phyloP scores from a whole-genome alignment of 2,888 invertebrate genomes.

The Marasmarcha lunaedactyla region DNA sequence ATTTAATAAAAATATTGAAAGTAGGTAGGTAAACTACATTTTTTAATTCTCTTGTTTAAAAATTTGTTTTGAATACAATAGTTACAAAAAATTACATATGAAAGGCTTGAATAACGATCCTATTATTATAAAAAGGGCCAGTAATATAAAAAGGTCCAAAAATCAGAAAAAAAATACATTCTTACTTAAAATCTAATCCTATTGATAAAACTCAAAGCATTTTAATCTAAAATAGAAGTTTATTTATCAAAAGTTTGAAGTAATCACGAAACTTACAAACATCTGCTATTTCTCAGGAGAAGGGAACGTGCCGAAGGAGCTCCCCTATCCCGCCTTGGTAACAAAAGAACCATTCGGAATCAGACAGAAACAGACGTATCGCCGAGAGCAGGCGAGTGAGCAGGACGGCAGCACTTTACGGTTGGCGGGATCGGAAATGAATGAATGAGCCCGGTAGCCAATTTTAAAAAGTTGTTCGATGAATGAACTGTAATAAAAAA shows the following conservation, averaged over 20 bases:
- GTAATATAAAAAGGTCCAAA: no score
- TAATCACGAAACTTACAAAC: slow-evolving; percentile 49
- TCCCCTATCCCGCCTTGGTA: slow-evolving; percentile 52
- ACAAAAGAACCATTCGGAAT: slow-evolving; percentile 49
- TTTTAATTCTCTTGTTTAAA: no score
- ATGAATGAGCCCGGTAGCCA: slow-evolving; percentile 53
- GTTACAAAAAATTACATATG: no score
- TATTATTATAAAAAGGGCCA: no score
- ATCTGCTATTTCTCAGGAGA: slow-evolving; percentile 60
- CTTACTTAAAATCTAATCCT: no score
- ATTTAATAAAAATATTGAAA: no score
- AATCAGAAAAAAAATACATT: no score
- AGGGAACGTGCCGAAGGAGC: slow-evolving; percentile 49
- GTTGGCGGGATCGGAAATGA: slow-evolving; percentile 62
- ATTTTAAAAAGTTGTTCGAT: slow-evolving; percentile 56
- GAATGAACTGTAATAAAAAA: slow-evolving; percentile 57
- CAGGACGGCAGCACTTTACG: slow-evolving; percentile 54
- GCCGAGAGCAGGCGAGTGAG: slow-evolving; percentile 16
- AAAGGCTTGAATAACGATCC: no score
- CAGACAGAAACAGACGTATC: slow-evolving; percentile 26
- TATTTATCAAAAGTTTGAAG: slow-evolving; percentile 30
- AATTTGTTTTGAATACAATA: no score
- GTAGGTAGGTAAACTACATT: no score
- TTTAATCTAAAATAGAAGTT: not conserved
- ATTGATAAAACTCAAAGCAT: no score